Conservation (phyloP, 2,113 vertebrate species). For the Scophthalmus maximus region DNA sequence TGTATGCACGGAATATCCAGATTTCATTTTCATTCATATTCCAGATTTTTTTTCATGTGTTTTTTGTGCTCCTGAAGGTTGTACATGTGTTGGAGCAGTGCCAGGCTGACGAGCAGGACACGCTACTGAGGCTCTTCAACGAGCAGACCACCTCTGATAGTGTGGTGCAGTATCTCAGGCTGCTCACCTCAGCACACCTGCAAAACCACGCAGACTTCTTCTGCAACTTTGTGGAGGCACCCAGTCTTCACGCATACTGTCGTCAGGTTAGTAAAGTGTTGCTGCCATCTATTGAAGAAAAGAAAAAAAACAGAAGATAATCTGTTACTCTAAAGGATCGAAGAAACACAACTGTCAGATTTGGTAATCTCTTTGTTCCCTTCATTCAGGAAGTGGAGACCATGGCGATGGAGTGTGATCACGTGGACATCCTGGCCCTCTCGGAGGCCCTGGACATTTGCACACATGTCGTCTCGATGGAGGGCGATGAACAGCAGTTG, state of each 20-base stretch:
- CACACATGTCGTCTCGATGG: slow-evolving; percentile 82
- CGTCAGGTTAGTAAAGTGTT: slow-evolving; percentile 76
- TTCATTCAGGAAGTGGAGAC: slow-evolving; percentile 83
- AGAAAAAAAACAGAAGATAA: too few relatives aligned
- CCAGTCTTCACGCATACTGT: slow-evolving; percentile 85
- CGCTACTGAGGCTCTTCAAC: slow-evolving; percentile 84
- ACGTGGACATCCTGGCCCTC: slow-evolving; percentile 86
- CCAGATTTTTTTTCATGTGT: too few relatives aligned
- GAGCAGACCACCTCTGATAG: slow-evolving; percentile 81
- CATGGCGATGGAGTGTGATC: slow-evolving; percentile 84
- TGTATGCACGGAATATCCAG: too few relatives aligned
- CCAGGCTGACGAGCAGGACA: slow-evolving; percentile 74
- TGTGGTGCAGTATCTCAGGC: slow-evolving; percentile 85
- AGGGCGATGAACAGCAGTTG: slow-evolving; percentile 71
- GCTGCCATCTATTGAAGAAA: slow-evolving; percentile 52
- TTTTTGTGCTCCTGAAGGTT: slow-evolving; percentile 72
- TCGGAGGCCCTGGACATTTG: slow-evolving; percentile 82
- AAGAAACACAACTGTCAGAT: too few relatives aligned
- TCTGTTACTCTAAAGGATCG: too few relatives aligned
- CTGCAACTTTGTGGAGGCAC: slow-evolving; percentile 85
- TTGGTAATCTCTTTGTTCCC: background rate
- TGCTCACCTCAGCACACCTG: slow-evolving; percentile 87
- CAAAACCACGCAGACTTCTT: slow-evolving; percentile 85
- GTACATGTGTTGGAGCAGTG: slow-evolving; percentile 82
- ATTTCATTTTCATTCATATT: too few relatives aligned